Evolutionary conservation across 2,797 vertebrate genomes (phyloP).

Genomic region (Heterohyrax brucei): DNA sequence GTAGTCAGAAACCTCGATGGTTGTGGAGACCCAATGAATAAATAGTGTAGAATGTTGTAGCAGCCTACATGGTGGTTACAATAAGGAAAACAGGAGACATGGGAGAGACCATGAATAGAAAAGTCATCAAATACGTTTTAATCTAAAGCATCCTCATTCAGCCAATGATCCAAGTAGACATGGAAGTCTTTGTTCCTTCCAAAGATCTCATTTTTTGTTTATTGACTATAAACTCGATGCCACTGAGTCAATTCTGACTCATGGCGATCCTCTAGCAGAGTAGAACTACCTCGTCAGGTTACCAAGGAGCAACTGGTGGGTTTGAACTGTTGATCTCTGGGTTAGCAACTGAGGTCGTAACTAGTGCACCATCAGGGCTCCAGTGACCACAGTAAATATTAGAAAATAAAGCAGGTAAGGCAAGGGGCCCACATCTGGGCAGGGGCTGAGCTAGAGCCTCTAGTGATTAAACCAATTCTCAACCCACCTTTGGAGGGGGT

Average conservation of each 20-base stretch:
- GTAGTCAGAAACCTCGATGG: background rate
- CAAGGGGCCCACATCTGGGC: background rate
- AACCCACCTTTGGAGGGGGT: background rate
- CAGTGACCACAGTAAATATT: background rate
- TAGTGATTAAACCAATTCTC: background rate
- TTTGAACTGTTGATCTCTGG: no score
- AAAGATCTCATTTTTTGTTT: slow-evolving; percentile 53
- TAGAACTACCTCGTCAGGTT: no score
- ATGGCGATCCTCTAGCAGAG: no score
- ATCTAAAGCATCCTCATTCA: background rate
- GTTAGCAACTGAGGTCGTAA: no score
- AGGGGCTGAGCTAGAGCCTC: slow-evolving; percentile 1
- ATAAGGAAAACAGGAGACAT: background rate
- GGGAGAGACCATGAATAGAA: background rate
- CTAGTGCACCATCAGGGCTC: no score
- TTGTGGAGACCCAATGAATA: background rate
- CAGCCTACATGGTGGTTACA: background rate
- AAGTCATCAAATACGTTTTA: background rate
- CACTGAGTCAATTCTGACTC: no score
- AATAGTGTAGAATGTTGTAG: background rate
- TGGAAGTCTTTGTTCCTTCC: slow-evolving; percentile 32
- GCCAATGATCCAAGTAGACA: slow-evolving; percentile 54
- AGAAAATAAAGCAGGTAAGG: slow-evolving; percentile 42
- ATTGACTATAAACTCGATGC: slow-evolving; percentile 15
- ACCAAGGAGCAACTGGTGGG: no score